A percentile compares a stretch with the other conserved stretches of the same genome.
Conservation (phyloP, 2,888 invertebrate species). For the Cordilura impudica region DNA sequence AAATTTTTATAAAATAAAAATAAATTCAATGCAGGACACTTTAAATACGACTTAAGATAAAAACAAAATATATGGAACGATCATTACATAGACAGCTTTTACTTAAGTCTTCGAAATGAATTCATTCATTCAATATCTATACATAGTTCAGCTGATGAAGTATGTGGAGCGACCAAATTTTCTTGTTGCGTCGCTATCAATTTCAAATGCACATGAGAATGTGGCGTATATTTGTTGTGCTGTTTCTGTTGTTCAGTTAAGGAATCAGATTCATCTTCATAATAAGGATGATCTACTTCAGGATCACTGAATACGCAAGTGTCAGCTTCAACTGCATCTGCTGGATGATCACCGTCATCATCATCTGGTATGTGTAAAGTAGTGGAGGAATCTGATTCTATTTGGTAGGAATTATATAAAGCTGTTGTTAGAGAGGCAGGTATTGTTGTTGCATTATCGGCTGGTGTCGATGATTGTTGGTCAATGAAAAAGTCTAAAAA, state of each 20-base stretch:
- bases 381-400: slow-evolving; percentile 33
- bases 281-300: slow-evolving; percentile 69
- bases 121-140: slow-evolving; percentile 52
- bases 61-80: background rate
- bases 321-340: slow-evolving; percentile 65
- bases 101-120: background rate
- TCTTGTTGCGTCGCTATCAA: slow-evolving; percentile 45
- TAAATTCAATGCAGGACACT: no score
- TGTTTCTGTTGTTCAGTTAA: background rate
- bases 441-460: slow-evolving; percentile 48
- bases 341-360: slow-evolving; percentile 62
- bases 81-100: background rate
- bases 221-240: slow-evolving; percentile 34
- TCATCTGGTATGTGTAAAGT: no score
- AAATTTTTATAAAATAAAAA: slow-evolving; percentile 5
- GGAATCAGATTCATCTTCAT: slow-evolving; percentile 31
- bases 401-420: slow-evolving; percentile 41
- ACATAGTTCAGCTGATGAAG: slow-evolving; percentile 35
- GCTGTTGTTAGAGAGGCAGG: slow-evolving; percentile 22
- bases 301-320: slow-evolving; percentile 69
- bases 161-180: slow-evolving; percentile 11
- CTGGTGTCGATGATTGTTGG: slow-evolving; percentile 68
- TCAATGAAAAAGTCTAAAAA: slow-evolving; percentile 75
- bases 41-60: no score
- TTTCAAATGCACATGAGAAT: slow-evolving; percentile 45